Percentiles rank a stretch among this genome's conserved stretches.
phyloP scores from a whole-genome alignment of 1,140 invertebrate genomes.

The Bathynomus jamesi region DNA sequence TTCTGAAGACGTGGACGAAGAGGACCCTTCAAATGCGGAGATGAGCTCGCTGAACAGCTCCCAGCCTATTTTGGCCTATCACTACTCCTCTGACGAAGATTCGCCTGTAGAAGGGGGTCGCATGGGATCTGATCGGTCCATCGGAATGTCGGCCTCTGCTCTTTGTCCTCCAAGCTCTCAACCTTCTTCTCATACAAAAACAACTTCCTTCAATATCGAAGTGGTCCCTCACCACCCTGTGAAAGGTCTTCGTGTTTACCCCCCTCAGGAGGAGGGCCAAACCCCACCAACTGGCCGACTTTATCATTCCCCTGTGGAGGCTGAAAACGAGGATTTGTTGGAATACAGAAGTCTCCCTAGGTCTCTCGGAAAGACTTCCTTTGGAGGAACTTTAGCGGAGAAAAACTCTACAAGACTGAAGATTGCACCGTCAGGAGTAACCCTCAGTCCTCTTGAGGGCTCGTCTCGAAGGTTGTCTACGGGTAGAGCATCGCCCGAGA shows the following conservation, averaged over 20 bases:
- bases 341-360: background rate
- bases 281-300: background rate
- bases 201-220: background rate
- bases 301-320: background rate
- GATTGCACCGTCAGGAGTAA: background rate
- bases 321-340: background rate
- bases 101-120: background rate
- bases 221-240: background rate
- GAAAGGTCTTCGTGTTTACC: background rate
- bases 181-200: too few species aligned
- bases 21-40: background rate
- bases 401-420: background rate
- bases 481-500: background rate
- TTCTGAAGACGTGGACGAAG: background rate
- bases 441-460: background rate
- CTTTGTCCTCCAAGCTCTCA: too few species aligned
- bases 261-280: background rate
- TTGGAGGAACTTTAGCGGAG: too few species aligned
- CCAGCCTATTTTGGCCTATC: background rate
- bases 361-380: background rate
- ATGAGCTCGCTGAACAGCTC: background rate
- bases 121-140: background rate
- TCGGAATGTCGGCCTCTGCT: background rate
- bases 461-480: background rate
- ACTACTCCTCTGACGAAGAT: background rate